phyloP scores from a whole-genome alignment of 2,888 invertebrate species.

The Drymonia ruficornis region DNA sequence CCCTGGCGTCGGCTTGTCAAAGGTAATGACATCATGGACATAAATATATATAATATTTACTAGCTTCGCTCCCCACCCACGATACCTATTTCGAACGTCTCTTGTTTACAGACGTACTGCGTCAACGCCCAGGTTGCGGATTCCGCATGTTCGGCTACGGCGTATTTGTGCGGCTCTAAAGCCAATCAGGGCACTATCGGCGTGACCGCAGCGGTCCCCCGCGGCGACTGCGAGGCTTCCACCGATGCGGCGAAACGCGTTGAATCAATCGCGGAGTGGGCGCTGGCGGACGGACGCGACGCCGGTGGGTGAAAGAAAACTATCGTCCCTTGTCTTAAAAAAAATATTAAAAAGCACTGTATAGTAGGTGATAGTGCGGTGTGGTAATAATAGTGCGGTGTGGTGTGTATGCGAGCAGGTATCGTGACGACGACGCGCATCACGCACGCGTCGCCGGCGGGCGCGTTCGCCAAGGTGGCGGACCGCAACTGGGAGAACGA shows the following conservation, averaged over 20 bases:
- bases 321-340: no score
- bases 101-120: slow-evolving; percentile 74
- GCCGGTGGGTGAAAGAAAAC: slow-evolving; percentile 43
- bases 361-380: no score
- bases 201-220: slow-evolving; percentile 85
- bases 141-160: slow-evolving; percentile 89
- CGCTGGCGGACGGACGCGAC: slow-evolving; percentile 76
- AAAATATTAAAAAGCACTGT: no score
- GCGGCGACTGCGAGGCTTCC: slow-evolving; percentile 84
- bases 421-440: slow-evolving; percentile 90
- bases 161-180: slow-evolving; percentile 87
- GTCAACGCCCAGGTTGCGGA: slow-evolving; percentile 87
- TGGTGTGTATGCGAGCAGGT: slow-evolving; percentile 55
- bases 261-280: slow-evolving; percentile 87
- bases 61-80: background rate
- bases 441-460: slow-evolving; percentile 91
- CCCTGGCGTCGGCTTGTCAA: slow-evolving; percentile 85
- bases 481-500: slow-evolving; percentile 89
- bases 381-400: no score
- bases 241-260: slow-evolving; percentile 80
- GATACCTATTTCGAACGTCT: background rate
- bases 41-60: no score
- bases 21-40: slow-evolving; percentile 64
- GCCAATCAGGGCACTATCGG: slow-evolving; percentile 86
- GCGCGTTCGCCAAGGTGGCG: slow-evolving; percentile 87